Conservation (phyloP, 2,113 vertebrate species). For the Gopherus evgoodei region DNA sequence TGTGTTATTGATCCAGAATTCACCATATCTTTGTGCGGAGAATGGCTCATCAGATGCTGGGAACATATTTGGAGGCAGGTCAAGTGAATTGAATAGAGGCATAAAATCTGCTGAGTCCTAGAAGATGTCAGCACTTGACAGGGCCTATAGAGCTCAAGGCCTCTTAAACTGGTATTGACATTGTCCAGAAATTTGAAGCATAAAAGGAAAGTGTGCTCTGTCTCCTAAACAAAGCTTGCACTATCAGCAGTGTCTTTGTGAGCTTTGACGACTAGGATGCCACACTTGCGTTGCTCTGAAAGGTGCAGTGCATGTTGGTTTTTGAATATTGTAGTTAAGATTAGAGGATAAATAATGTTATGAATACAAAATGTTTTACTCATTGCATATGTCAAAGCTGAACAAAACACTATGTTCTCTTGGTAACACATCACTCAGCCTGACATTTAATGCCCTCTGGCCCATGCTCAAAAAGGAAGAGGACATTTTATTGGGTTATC, state of each 20-base stretch:
- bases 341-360: conserved; percentile 50
- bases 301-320: conserved; percentile 55
- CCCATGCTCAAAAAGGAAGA: not conserved
- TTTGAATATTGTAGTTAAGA: conserved; percentile 51
- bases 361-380: conserved; percentile 48
- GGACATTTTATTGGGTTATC: not conserved
- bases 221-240: conserved; percentile 55
- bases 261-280: conserved; percentile 61
- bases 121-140: conserved; percentile 62
- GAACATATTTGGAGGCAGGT: conserved; percentile 62
- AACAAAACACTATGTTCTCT: not conserved
- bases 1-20: conserved; percentile 71
- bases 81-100: conserved; percentile 63
- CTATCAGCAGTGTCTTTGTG: conserved; percentile 64
- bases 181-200: conserved; percentile 55
- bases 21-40: conserved; percentile 63
- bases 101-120: conserved; percentile 72
- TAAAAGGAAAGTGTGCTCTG: conserved; percentile 44
- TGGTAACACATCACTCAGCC: conserved; percentile 4
- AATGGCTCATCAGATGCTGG: conserved; percentile 65
- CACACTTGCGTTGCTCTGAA: conserved; percentile 47
- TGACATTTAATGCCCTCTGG: conserved; percentile 39
- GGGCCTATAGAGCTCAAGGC: conserved; percentile 52
- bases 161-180: conserved; percentile 66
- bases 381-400: conserved; percentile 46